A percentile compares a stretch with the other conserved stretches of the same genome.
phyloP scores from a whole-genome alignment of 2,797 vertebrate species.

The Muscicapa comitata region DNA sequence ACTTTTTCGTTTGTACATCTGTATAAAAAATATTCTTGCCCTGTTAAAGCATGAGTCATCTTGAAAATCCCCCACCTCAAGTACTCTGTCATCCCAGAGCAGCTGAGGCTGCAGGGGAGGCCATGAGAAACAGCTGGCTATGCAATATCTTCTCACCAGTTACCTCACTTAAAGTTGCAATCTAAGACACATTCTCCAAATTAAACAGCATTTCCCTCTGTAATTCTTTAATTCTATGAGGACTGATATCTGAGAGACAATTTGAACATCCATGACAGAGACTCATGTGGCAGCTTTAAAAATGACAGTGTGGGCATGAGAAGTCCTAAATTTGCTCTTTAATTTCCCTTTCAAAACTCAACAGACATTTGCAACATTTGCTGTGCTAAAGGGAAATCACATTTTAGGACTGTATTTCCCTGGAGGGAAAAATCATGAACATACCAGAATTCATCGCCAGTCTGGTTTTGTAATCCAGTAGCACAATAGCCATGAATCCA shows the following conservation, averaged over 20 bases:
- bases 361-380: background rate
- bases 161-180: background rate
- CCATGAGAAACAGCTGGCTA: background rate
- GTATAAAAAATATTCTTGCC: background rate
- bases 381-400: background rate
- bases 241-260: background rate
- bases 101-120: background rate
- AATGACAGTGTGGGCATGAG: background rate
- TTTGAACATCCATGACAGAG: background rate
- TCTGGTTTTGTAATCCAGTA: background rate
- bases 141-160: background rate
- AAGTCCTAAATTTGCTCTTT: background rate
- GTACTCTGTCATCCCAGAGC: background rate
- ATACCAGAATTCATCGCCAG: background rate
- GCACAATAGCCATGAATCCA: background rate
- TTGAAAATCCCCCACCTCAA: background rate
- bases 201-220: background rate
- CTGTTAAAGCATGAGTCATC: background rate
- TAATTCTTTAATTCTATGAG: background rate
- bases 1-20: background rate
- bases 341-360: conserved; percentile 8
- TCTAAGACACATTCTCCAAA: background rate
- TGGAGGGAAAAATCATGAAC: background rate
- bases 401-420: background rate
- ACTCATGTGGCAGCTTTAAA: background rate